Evolutionary conservation across 35 echinoderm and acorn worm genomes (phyloP).

Genomic region (Antedon bifida): DNA sequence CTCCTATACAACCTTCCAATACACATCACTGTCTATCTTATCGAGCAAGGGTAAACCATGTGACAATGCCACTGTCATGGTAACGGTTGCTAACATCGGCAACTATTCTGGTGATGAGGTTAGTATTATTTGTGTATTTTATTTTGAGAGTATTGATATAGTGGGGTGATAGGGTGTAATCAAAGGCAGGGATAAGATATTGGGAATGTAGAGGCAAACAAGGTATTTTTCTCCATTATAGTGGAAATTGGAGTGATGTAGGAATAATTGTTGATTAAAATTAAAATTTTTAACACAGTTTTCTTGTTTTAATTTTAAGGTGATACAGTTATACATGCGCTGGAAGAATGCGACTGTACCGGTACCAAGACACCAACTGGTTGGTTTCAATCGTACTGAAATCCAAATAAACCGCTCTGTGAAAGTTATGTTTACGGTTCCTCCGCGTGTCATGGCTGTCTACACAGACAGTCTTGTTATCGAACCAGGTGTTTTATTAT

Average conservation of each 20-base stretch:
- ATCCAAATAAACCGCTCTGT: slow-evolving; percentile 4
- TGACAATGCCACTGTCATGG: slow-evolving; percentile 31
- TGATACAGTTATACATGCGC: slow-evolving; percentile 64
- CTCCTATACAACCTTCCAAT: slow-evolving; percentile 36
- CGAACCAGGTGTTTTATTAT: slow-evolving; percentile 33
- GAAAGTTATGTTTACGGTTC: slow-evolving; percentile 31
- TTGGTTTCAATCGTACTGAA: slow-evolving; percentile 47
- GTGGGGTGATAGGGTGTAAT: too few species aligned
- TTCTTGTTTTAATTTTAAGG: slow-evolving; percentile 29
- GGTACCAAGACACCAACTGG: slow-evolving; percentile 50
- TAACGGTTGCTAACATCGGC: slow-evolving; percentile 38
- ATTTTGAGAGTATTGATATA: neutral
- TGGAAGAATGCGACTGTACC: slow-evolving; percentile 36
- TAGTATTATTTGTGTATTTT: neutral
- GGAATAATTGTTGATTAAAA: too few species aligned
- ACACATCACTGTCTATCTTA: slow-evolving; percentile 10
- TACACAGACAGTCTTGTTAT: slow-evolving; percentile 41
- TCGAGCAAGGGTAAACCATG: slow-evolving; percentile 23
- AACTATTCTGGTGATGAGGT: slow-evolving; percentile 43
- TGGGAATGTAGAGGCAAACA: too few species aligned
- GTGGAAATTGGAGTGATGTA: too few species aligned
- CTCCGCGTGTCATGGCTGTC: slow-evolving; percentile 57
- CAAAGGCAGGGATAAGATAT: too few species aligned
- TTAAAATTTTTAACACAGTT: too few species aligned
- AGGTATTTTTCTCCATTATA: too few species aligned